phyloP scores from a whole-genome alignment of 2,113 vertebrate genomes.

The Limanda limanda region DNA sequence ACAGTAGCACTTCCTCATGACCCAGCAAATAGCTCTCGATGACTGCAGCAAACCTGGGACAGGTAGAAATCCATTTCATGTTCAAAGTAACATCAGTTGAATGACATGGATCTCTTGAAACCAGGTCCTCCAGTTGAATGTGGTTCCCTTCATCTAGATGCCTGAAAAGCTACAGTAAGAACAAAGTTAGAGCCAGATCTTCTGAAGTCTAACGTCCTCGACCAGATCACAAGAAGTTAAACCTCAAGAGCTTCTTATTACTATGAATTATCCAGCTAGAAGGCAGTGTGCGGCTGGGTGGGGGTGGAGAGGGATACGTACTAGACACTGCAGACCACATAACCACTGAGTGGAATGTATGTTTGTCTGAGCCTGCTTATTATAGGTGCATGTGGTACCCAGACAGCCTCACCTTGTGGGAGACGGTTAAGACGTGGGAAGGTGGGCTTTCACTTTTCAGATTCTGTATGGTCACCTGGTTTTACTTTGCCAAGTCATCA shows the following conservation, averaged over 20 bases:
- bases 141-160: conserved; percentile 11
- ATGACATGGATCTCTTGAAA: conserved; percentile 4
- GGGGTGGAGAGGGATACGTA: conserved; percentile 51
- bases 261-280: conserved; percentile 44
- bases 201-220: conserved; percentile 32
- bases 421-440: conserved; percentile 1
- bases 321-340: conserved; percentile 84
- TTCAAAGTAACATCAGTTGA: conserved; percentile 6
- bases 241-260: conserved; percentile 37
- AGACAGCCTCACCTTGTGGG: conserved; percentile 65
- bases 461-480: not conserved
- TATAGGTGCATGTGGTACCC: conserved; percentile 74
- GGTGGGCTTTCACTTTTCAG: conserved; percentile 43
- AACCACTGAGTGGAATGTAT: conserved; percentile 86
- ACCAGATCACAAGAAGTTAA: conserved; percentile 35
- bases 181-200: conserved; percentile 5
- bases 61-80: conserved; percentile 1
- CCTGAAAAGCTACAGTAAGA: conserved; percentile 8
- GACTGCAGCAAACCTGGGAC: not conserved
- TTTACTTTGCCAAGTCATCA: conserved; percentile 3
- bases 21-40: not conserved
- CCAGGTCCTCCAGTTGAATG: not conserved
- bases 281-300: conserved; percentile 27
- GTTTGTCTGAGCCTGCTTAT: conserved; percentile 84
- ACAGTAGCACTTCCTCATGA: not conserved